phyloP scores from a whole-genome alignment of 2,113 vertebrate species.

The Sclerurus mexicanus region DNA sequence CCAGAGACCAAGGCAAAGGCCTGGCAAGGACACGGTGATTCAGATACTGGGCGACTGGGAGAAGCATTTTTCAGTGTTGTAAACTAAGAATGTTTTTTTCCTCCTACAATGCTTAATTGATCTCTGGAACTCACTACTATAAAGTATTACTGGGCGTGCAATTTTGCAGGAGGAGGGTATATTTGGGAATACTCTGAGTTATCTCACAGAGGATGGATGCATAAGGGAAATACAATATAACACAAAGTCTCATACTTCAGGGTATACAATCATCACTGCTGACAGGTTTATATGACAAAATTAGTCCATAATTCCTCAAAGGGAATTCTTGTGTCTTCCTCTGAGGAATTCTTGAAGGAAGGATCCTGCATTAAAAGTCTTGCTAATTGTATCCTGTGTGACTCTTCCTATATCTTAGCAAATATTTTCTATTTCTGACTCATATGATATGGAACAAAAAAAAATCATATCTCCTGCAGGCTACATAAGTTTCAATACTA shows the following conservation, averaged over 20 bases:
- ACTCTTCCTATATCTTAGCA: not conserved
- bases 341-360: not conserved
- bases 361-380: not conserved
- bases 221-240: not conserved
- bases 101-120: not conserved
- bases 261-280: not conserved
- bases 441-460: not conserved
- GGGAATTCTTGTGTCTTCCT: not conserved
- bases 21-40: not conserved
- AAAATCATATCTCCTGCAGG: not conserved
- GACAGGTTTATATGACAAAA: slow-evolving; percentile 5
- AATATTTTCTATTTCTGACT: not conserved
- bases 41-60: not conserved
- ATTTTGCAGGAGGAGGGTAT: not conserved
- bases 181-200: not conserved
- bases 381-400: not conserved
- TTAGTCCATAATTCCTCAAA: not conserved
- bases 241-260: not conserved
- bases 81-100: not conserved
- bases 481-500: not conserved
- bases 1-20: not conserved
- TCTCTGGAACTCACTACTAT: not conserved
- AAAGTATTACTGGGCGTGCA: not conserved
- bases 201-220: not conserved
- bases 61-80: not conserved